Evolutionary conservation across 1,140 invertebrate genomes (phyloP).

Genomic region (Coenobita brevimanus): DNA sequence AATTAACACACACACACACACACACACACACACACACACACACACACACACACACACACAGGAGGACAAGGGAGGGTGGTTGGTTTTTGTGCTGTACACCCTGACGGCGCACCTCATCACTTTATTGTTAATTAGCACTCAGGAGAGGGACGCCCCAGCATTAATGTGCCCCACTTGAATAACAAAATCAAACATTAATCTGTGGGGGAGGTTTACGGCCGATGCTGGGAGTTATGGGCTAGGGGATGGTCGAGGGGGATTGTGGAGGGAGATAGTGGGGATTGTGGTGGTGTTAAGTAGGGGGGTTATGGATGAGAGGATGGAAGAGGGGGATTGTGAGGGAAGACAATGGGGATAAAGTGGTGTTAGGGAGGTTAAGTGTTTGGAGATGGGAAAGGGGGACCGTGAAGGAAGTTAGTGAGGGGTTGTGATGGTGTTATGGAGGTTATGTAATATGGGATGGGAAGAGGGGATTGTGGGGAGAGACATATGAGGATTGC

Average conservation of each 20-base stretch:
- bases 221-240: background rate
- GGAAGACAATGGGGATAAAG: too few relatives aligned
- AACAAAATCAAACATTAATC: constrained; percentile 45
- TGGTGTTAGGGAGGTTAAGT: background rate
- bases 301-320: background rate
- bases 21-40: too few relatives aligned
- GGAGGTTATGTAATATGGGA: too few relatives aligned
- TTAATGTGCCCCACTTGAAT: constrained; percentile 23
- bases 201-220: constrained; percentile 31
- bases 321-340: background rate
- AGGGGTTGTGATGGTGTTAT: too few relatives aligned
- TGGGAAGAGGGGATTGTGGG: too few relatives aligned
- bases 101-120: background rate
- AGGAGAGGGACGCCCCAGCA: background rate
- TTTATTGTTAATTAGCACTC: constrained; percentile 41
- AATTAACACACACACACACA: too few relatives aligned
- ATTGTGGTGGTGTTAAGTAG: background rate
- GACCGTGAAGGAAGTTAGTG: background rate
- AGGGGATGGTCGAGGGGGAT: background rate
- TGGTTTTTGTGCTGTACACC: constrained; percentile 2
- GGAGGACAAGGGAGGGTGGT: background rate
- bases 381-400: background rate
- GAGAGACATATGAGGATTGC: background rate
- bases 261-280: background rate
- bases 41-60: too few relatives aligned